Evolutionary conservation across 2,113 vertebrate genomes (phyloP).

Genomic region (Ceuthmochares aereus): DNA sequence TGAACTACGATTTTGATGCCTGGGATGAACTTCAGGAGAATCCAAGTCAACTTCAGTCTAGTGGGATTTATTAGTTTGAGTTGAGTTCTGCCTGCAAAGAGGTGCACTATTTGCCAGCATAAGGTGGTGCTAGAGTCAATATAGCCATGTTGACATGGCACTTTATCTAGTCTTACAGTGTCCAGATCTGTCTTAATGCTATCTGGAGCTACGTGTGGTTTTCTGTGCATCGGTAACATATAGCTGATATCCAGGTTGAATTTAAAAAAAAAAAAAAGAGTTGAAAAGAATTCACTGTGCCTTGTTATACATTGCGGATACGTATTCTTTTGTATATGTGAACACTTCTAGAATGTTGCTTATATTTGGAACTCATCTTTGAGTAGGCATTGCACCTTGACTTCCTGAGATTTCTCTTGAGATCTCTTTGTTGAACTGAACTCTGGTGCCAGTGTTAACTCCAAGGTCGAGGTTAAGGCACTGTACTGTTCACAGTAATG

Average conservation of each 20-base stretch:
- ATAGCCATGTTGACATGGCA: background rate
- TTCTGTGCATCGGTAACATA: background rate
- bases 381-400: background rate
- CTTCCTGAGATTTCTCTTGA: background rate
- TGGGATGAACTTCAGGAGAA: background rate
- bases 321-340: background rate
- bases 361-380: background rate
- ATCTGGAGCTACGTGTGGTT: background rate
- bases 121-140: background rate
- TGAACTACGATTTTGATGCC: background rate
- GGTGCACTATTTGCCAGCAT: background rate
- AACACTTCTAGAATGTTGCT: background rate
- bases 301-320: background rate
- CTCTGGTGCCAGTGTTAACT: background rate
- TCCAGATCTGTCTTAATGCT: background rate
- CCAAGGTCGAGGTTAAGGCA: background rate
- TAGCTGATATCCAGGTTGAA: background rate
- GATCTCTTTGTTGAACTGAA: background rate
- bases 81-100: background rate
- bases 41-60: background rate
- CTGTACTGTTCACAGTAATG: background rate
- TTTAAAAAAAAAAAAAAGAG: no score
- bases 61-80: background rate
- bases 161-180: background rate
- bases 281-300: background rate